A percentile compares a stretch with the other conserved stretches of the same genome.
Conservation (phyloP, 1,140 invertebrate genomes). For the Hyphantria cunea region DNA sequence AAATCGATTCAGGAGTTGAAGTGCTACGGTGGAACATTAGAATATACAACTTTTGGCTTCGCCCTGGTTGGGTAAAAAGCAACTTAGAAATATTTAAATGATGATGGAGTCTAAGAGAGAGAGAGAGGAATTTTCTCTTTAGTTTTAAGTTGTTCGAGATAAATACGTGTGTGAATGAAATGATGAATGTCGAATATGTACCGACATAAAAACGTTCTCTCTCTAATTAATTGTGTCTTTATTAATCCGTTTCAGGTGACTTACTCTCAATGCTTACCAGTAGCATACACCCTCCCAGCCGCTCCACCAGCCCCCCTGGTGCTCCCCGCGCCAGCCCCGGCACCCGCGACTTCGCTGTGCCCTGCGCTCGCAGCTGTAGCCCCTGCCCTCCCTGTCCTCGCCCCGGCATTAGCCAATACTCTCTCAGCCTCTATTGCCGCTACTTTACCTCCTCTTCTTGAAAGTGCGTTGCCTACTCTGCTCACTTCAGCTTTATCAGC, state of each 20-base stretch:
- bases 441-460: slow-evolving; percentile 44
- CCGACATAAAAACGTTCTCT: too few species aligned
- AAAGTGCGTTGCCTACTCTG: slow-evolving; percentile 48
- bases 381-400: slow-evolving; percentile 29
- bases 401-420: slow-evolving; percentile 43
- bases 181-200: too few species aligned
- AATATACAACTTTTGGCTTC: too few species aligned
- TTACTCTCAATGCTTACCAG: slow-evolving; percentile 6
- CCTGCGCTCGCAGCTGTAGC: slow-evolving; percentile 27
- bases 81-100: too few species aligned
- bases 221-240: too few species aligned
- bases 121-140: too few species aligned
- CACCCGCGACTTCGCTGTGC: slow-evolving; percentile 25
- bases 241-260: not conserved
- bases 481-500: slow-evolving; percentile 46
- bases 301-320: not conserved
- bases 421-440: slow-evolving; percentile 47
- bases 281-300: not conserved
- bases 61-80: too few species aligned
- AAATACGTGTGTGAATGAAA: too few species aligned
- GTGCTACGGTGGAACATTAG: too few species aligned
- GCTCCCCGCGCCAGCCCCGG: slow-evolving; percentile 20
- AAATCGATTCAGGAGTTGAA: too few species aligned
- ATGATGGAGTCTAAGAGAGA: too few species aligned
- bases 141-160: too few species aligned